Evolutionary conservation across 2,113 vertebrate species (phyloP), one percentile per base, ranked within the genome.

Genomic region (Aldabrachelys gigantea): DNA sequence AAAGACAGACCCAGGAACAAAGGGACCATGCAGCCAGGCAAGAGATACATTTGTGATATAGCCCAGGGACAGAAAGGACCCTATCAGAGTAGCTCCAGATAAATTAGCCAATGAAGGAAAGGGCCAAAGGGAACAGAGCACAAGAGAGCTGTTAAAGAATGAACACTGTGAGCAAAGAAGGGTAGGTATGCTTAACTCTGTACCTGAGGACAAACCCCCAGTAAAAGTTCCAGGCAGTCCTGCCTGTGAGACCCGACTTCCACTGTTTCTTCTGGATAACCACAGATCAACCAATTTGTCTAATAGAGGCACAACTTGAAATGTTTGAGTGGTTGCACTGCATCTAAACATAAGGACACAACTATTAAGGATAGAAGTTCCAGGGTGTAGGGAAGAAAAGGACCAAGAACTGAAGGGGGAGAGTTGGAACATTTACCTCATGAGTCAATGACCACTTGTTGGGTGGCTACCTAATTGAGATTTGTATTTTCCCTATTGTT

Each of bases 1-100:
- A 14, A 62, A 62, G 29, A 31, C 57, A 13, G 29, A 62, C 5
- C 1, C 0, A 0, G 35, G 10, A 4, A 75, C 3, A 4, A 16
- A 27, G 7, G 17, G 2, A 82, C 8, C 25, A 54, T 52, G 2
- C 0, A 41, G 16, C 9, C 16, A 16, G n/a, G 6, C 27, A 5
- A 10, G 17, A 92, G 41, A 31, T 38, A n/a, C 0, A 0, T 8
- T 41, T 22, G 10, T 3, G n/a, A 21, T 21, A 4, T 72, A 41
- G 19, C 13, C n/a, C 5, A 0, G 0, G 35, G 24, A 72, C 3
- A n/a, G 3, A 14, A 82, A 0, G 5, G 6, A 1, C 47, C 27
- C 7, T 49, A 29, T 11, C 3, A 0, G 10, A 82, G 56, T 84
- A 82, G 6, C 79, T 80, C 5, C 7, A 0, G 16, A 0, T 12